Conservation (phyloP, 2,888 invertebrate species). For the Eubasilissa splendida region DNA sequence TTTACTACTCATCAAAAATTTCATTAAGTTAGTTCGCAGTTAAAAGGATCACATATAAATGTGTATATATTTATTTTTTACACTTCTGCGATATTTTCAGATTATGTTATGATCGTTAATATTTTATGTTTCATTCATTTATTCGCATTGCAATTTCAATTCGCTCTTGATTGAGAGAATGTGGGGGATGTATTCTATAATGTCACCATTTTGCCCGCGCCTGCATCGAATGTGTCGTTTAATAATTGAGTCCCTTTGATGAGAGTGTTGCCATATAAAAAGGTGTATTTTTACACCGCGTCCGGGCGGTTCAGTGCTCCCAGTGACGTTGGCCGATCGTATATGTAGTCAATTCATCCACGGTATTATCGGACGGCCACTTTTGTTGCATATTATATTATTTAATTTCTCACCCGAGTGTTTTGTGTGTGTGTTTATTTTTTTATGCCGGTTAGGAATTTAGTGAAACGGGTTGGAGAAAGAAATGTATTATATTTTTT, state of each 20-base stretch:
- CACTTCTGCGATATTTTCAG: no score
- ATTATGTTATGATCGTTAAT: no score
- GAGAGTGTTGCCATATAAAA: constrained; percentile 18
- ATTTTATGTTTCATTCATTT: neutral
- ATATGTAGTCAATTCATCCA: neutral
- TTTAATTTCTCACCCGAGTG: neutral
- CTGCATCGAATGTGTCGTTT: constrained; percentile 21
- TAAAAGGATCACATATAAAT: no score
- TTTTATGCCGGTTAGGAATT: neutral
- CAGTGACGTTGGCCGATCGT: neutral
- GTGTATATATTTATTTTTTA: no score
- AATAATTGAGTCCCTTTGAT: constrained; percentile 29
- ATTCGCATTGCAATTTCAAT: neutral
- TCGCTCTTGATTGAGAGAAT: neutral
- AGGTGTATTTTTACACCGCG: constrained; percentile 22
- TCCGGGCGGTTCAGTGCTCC: constrained; percentile 17
- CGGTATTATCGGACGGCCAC: constrained; percentile 14
- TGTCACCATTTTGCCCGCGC: constrained; percentile 8
- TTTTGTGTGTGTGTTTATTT: neutral
- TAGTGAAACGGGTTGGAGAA: no score
- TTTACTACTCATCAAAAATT: no score
- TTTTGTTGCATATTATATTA: constrained; percentile 11
- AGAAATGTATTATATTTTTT: neutral
- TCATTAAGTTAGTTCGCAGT: no score
- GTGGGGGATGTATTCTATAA: neutral